These are phyloP conservation scores for Chloropsis cyanopogon DNA, from an alignment of 2,113 vertebrate species.

Conservation along the genomic window DNA sequence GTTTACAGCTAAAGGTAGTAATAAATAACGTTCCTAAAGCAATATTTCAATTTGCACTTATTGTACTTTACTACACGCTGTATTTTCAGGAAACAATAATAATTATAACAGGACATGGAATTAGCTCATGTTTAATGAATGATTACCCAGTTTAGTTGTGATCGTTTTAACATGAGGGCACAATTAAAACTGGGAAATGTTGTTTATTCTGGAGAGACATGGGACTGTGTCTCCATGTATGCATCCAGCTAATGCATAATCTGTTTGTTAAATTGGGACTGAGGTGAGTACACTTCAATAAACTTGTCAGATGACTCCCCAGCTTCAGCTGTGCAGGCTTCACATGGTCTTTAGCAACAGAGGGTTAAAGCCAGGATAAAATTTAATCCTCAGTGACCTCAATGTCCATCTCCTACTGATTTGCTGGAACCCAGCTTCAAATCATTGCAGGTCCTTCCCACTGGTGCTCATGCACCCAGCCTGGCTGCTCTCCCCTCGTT, in stretches of 20 bases:
- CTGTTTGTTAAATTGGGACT: background rate
- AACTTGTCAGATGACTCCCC: background rate
- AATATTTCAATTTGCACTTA: conserved; percentile 73
- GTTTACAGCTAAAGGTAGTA: conserved; percentile 72
- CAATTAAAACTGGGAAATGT: conserved; percentile 58
- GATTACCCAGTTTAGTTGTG: conserved; percentile 63
- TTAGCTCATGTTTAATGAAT: conserved; percentile 73
- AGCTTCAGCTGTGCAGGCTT: background rate
- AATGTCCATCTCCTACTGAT: background rate
- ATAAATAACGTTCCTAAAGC: conserved; percentile 75
- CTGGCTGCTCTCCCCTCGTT: background rate
- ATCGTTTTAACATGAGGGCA: conserved; percentile 49
- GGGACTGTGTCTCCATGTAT: background rate
- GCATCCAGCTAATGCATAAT: background rate
- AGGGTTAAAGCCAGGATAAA: background rate
- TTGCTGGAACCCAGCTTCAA: background rate
- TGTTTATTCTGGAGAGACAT: conserved; percentile 40
- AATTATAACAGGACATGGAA: conserved; percentile 66
- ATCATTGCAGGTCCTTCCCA: background rate
- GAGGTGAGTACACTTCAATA: background rate
- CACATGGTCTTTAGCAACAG: background rate
- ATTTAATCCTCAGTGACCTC: background rate
- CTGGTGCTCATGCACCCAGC: rapidly evolving
- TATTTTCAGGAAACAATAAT: conserved; percentile 75
- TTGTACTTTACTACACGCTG: conserved; percentile 46